phyloP scores from a whole-genome alignment of 1,140 invertebrate genomes.

The Monomorium pharaonis region DNA sequence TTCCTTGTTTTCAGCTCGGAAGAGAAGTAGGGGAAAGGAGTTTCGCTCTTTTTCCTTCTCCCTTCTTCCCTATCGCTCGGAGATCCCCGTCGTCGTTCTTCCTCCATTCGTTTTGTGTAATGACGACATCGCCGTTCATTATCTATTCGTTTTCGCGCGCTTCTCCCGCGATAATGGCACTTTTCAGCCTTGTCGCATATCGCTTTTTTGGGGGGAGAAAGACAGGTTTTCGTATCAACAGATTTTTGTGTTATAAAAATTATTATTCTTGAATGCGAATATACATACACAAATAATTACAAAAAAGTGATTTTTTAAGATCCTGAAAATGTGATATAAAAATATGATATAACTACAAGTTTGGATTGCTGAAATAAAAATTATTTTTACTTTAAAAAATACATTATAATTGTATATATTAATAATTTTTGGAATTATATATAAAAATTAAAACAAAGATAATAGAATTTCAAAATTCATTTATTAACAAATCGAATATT shows the following conservation, averaged over 20 bases:
- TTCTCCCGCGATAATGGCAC: not conserved
- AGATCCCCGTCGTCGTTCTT: conserved; percentile 7
- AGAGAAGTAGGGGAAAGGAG: conserved; percentile 13
- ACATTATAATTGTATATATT: not conserved
- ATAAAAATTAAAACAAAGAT: not conserved
- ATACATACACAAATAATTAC: not conserved
- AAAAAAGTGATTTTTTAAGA: not conserved
- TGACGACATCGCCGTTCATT: conserved; percentile 41
- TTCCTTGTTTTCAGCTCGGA: conserved; percentile 32
- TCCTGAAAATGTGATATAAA: not conserved
- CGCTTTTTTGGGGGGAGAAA: not conserved
- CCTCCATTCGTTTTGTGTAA: conserved; percentile 4
- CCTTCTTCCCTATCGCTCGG: not conserved
- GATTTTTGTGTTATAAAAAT: not conserved
- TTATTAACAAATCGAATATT: not conserved
- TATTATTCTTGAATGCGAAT: not conserved
- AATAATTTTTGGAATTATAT: not conserved
- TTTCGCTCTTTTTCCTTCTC: conserved; percentile 1
- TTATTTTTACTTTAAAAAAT: not conserved
- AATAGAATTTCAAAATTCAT: not conserved
- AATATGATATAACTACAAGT: not conserved
- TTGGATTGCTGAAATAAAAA: not conserved
- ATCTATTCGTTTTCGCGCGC: conserved; percentile 49
- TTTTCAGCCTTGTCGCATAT: not conserved
- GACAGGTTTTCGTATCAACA: not conserved